Base-by-base conservation (phyloP, 2,113 vertebrate genomes). In the Emydocephalus ijimae region DNA sequence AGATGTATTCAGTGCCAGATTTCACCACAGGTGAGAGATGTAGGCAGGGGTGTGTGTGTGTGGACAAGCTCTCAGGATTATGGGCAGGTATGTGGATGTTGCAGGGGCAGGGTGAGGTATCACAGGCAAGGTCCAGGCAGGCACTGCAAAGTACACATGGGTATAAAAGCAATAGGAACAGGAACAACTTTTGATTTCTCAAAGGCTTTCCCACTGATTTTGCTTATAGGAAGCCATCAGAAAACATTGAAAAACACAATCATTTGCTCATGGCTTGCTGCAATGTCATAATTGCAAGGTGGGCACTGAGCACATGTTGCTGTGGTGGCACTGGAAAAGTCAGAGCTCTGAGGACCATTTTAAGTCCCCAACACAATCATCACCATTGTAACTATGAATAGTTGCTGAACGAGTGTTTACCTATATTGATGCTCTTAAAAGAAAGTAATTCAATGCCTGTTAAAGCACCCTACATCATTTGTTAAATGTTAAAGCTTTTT, bases 21-120 rank as follows among this genome's bases (percentile, higher is more conserved):
- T 43, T 20, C n/a, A 61, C 69, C n/a, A 20, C 15, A 8, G 34
- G 34, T 81, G 15, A 81, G 6, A 81, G n/a, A 8, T 39, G n/a
- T n/a, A 39, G n/a, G 15, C 2, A 5, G 48, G 48, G 1, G 5
- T 6, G 20, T 6, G 15, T 1, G 5, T 5, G 2, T 20, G 14
- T 81, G 34, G 15, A 39, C 15, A 81, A 81, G n/a, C 15, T 39
- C 69, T 74, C n/a, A 20, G 6, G 15, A 39, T 34, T 18, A 20
- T 74, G n/a, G n/a, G 69, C 34, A 39, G 15, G 6, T 81, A 34
- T 81, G n/a, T 20, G 69, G 69, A 20, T 81, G 6, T 15, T 39
- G 15, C 1, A 2, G 14, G 26, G 29, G 61, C 4, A 4, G 14
- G 5, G 24, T 24, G 24, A 29, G 23, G 5, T 69, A 34, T 69